phyloP scores from a whole-genome alignment of 2,888 invertebrate species.

The Melinopterus prodromus region DNA sequence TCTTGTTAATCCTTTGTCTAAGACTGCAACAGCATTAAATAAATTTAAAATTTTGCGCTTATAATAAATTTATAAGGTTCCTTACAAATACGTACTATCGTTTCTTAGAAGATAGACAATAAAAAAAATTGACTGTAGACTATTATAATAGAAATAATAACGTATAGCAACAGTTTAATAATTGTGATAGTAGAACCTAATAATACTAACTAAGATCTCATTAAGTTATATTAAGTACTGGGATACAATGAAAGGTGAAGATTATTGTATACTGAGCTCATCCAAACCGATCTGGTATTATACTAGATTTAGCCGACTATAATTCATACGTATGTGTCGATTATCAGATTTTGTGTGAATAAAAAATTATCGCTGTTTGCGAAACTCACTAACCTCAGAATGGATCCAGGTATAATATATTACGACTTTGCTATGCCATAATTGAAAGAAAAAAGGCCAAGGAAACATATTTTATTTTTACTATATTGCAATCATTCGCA shows the following conservation, averaged over 20 bases:
- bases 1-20: no score
- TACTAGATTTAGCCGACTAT: not conserved
- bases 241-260: not conserved
- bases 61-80: no score
- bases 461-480: not conserved
- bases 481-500: not conserved
- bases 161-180: not conserved
- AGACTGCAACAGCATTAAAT: no score
- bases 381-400: not conserved
- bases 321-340: not conserved
- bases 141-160: no score
- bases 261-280: not conserved
- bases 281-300: not conserved
- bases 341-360: not conserved
- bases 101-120: no score
- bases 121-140: no score
- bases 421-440: not conserved
- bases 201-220: not conserved
- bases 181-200: not conserved
- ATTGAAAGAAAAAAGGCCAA: not conserved
- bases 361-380: not conserved
- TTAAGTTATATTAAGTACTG: not conserved
- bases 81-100: no score
- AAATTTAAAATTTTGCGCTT: no score
- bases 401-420: not conserved